Percentiles rank a stretch among this genome's conserved stretches.
These are phyloP conservation scores for Conchocele bisecta DNA, from an alignment of 2,888 invertebrate species.

Conservation along the genomic window DNA sequence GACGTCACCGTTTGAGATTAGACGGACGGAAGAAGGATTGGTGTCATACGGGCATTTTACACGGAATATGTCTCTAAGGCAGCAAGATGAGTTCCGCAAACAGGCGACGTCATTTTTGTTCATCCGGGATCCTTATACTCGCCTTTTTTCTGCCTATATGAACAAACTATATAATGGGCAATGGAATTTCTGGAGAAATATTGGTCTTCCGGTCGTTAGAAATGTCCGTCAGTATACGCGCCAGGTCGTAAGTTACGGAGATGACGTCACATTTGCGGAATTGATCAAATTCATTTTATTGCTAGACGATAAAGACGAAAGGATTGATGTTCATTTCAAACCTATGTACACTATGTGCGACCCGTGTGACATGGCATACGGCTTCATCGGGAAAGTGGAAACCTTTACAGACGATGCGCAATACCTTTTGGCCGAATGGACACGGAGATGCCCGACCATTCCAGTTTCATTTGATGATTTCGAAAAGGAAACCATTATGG, in stretches of 20 bases:
- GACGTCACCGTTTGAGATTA: constrained; percentile 37
- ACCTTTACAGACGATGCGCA: constrained; percentile 58
- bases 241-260: constrained; percentile 55
- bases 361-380: constrained; percentile 62
- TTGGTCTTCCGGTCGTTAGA: constrained; percentile 53
- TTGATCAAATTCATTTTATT: constrained; percentile 62
- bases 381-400: constrained; percentile 67
- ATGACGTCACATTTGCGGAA: constrained; percentile 69
- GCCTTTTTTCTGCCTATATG: constrained; percentile 68
- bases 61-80: neutral
- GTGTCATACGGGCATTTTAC: neutral
- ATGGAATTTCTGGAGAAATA: constrained; percentile 57
- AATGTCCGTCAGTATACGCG: constrained; percentile 27
- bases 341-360: constrained; percentile 62
- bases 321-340: constrained; percentile 62
- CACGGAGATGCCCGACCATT: constrained; percentile 41
- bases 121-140: constrained; percentile 67
- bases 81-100: constrained; percentile 3
- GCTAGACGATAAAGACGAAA: constrained; percentile 17
- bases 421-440: constrained; percentile 51
- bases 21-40: neutral
- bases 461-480: constrained; percentile 60
- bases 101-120: constrained; percentile 61
- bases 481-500: constrained; percentile 58
- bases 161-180: constrained; percentile 70